Base-by-base conservation (phyloP, 1,140 invertebrate species). In the Pseudachorutes palmiensis region DNA sequence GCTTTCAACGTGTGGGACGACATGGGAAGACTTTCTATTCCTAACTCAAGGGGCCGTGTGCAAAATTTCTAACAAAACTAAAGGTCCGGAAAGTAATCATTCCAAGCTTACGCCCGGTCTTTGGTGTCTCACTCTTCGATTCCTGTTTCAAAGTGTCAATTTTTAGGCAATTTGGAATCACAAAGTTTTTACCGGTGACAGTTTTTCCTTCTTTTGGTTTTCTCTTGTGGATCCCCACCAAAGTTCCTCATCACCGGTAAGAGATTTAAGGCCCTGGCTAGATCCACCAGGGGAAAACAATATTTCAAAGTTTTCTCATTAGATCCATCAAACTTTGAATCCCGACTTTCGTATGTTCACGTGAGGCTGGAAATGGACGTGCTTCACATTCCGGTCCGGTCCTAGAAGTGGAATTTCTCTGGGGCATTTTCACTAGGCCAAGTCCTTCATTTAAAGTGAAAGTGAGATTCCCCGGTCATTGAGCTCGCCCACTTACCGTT, bases 11-110 rank as follows among this genome's bases (percentile, higher is more conserved):
- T n/a, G n/a, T n/a, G n/a, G n/a, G n/a, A n/a, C n/a, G n/a, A n/a
- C 36, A 57, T 24, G 69, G 67, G 55, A 62, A 65, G 45, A 62
- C 49, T 59, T 70, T 70, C 68, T 70, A 70, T 70, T 70, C 65
- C 62, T 63, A 70, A 66, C 55, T 61, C 49, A 29, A 29, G 31
- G 71, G 29, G 65, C 55, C 71, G 71, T 72, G 71, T 70, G 71
- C 71, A 72, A 72, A 72, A 70, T 51, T 69, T 72, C 62, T 59
- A 71, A 69, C 70, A 71, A 71, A 71, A 71, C 70, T 71, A 66
- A 68, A 69, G 30, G 45, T 24, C 62, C 64, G 59, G 48, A 68
- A 55, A 68, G 57, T 71, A 65, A 32, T 58, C 51, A 58, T 65
- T 49, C 58, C 63, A 68, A 65, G 70, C 36, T 45, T 45, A 45